These are phyloP conservation scores for Brachionus calyciflorus DNA, from an alignment of 1,140 invertebrate genomes.

Conservation along the genomic window DNA sequence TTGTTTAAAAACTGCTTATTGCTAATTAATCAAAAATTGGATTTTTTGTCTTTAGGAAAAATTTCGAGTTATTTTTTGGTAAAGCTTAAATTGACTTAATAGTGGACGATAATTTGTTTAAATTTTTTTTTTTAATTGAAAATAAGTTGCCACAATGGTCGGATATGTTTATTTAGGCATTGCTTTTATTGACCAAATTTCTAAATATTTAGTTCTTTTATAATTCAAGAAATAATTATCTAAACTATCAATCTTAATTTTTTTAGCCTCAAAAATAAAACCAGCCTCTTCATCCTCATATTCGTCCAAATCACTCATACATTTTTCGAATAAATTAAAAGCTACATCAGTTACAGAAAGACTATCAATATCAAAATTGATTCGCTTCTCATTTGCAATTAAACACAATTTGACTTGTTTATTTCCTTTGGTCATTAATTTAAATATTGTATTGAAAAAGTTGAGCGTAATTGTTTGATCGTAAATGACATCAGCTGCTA, in stretches of 20 bases:
- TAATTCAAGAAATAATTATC: not conserved
- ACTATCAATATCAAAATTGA: constrained; percentile 4
- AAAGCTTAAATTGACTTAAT: no score
- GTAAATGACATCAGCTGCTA: constrained; percentile 15
- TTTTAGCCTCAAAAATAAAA: not conserved
- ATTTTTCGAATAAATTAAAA: constrained; percentile 9
- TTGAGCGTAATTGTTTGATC: not conserved
- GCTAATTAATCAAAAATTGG: no score
- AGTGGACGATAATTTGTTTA: no score
- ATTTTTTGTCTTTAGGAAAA: no score
- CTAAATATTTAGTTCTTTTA: constrained; percentile 26
- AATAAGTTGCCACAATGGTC: no score
- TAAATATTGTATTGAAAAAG: constrained; percentile 21
- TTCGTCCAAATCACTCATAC: constrained; percentile 15
- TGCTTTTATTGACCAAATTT: constrained; percentile 3
- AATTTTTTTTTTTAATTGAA: no score
- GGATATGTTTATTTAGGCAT: not conserved
- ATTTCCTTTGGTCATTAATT: not conserved
- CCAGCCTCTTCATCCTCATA: not conserved
- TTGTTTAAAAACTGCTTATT: no score
- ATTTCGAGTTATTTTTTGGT: no score
- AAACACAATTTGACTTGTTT: constrained; percentile 4
- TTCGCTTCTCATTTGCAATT: constrained; percentile 36
- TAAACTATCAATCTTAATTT: not conserved
- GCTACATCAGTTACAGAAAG: constrained; percentile 16